A percentile compares a stretch with the other conserved stretches of the same genome.
These are phyloP conservation scores for Nomada flava DNA, from an alignment of 2,888 invertebrate species.

Conservation along the genomic window DNA sequence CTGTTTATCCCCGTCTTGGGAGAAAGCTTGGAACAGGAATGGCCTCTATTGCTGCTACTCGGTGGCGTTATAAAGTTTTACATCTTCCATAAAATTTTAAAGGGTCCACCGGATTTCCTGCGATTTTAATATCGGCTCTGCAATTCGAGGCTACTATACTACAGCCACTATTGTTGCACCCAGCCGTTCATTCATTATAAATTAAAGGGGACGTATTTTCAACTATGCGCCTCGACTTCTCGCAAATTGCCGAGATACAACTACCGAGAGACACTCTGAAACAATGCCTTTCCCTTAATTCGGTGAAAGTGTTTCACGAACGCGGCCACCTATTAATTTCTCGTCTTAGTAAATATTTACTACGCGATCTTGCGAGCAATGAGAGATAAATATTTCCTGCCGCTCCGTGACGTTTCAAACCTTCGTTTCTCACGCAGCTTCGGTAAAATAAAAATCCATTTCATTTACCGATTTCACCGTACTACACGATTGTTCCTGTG, in stretches of 20 bases:
- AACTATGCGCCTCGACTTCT: neutral
- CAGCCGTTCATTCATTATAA: neutral
- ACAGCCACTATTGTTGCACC: neutral
- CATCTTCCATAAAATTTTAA: constrained; percentile 59
- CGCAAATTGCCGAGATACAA: neutral
- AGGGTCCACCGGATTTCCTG: neutral
- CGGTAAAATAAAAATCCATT: neutral
- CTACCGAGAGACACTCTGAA: too few species aligned
- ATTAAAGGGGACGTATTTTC: neutral
- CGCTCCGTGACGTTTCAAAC: constrained; percentile 9
- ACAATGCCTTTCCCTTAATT: too few species aligned
- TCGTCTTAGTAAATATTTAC: constrained; percentile 18
- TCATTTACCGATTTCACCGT: too few species aligned
- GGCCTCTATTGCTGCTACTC: constrained; percentile 37
- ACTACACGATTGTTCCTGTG: too few species aligned
- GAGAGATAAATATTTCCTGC: constrained; percentile 13
- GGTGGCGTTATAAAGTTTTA: constrained; percentile 62
- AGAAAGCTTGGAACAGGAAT: constrained; percentile 40
- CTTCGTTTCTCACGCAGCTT: constrained; percentile 19
- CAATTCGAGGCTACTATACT: neutral
- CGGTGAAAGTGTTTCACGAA: too few species aligned
- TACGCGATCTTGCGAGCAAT: constrained; percentile 6
- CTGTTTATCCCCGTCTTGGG: constrained; percentile 53
- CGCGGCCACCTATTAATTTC: too few species aligned
- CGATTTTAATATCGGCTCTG: constrained; percentile 12